These are phyloP conservation scores for Cryptus armator DNA, from an alignment of 2,888 invertebrate species.

Conservation along the genomic window DNA sequence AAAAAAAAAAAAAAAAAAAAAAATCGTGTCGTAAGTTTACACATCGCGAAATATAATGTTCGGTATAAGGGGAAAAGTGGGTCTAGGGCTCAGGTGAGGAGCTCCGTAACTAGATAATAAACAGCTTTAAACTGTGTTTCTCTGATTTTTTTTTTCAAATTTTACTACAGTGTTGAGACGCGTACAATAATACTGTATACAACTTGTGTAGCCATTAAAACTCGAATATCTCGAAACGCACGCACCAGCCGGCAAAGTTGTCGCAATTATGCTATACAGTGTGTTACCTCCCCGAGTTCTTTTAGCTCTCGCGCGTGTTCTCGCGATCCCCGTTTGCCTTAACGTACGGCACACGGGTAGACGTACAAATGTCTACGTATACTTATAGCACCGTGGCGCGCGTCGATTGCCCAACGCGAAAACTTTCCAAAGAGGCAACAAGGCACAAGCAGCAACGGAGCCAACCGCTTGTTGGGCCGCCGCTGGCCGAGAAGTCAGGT, in stretches of 20 bases:
- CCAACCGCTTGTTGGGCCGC: constrained; percentile 16
- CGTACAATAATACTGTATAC: not conserved
- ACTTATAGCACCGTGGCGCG: constrained; percentile 48
- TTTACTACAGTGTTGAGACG: constrained; percentile 5
- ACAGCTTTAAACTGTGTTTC: constrained; percentile 26
- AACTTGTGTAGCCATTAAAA: constrained; percentile 65
- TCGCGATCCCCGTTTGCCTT: constrained; percentile 46
- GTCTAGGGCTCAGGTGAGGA: constrained; percentile 67
- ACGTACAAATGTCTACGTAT: constrained; percentile 43
- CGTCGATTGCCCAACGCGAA: constrained; percentile 67
- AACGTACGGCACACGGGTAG: constrained; percentile 33
- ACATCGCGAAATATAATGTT: constrained; percentile 3
- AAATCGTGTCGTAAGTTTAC: not conserved
- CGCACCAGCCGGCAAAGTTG: constrained; percentile 70
- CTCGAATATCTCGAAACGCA: constrained; percentile 80
- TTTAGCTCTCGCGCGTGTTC: constrained; percentile 39
- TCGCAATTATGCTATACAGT: constrained; percentile 75
- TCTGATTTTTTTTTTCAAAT: constrained; percentile 36
- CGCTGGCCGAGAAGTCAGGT: constrained; percentile 28
- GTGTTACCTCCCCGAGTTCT: constrained; percentile 59
- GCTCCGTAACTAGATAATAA: constrained; percentile 38
- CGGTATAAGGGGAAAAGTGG: constrained; percentile 60
- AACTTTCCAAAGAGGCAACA: constrained; percentile 69
- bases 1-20: not conserved
- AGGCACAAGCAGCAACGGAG: constrained; percentile 38